These are phyloP conservation scores for Ectemnius continuus DNA, from an alignment of 2,888 invertebrate genomes.

Conservation along the genomic window DNA sequence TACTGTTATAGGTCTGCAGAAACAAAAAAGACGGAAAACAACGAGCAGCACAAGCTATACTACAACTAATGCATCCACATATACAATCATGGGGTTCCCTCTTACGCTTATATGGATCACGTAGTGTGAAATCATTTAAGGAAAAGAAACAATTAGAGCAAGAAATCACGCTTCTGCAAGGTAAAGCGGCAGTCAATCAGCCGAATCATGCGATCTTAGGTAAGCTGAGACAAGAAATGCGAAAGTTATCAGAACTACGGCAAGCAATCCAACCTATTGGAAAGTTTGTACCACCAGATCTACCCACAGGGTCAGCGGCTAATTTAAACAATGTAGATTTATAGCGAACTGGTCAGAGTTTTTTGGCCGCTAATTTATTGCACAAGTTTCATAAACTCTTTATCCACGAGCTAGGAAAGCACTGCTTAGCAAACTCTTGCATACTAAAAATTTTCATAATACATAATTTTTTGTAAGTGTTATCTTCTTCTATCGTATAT, in stretches of 20 bases:
- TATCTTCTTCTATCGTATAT: no score
- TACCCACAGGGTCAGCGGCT: slow-evolving; percentile 86
- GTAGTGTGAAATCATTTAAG: slow-evolving; percentile 93
- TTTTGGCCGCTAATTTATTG: no score
- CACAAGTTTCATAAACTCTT: no score
- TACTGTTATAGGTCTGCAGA: slow-evolving; percentile 83
- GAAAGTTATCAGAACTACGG: slow-evolving; percentile 84
- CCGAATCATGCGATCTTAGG: slow-evolving; percentile 94
- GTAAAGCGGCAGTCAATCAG: slow-evolving; percentile 92
- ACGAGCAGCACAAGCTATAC: slow-evolving; percentile 94
- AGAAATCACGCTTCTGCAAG: slow-evolving; percentile 93
- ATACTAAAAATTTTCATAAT: no score
- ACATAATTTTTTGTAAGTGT: no score
- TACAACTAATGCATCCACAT: slow-evolving; percentile 95
- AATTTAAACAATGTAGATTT: slow-evolving; percentile 89
- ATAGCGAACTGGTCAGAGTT: slow-evolving; percentile 69
- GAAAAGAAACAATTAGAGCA: slow-evolving; percentile 96
- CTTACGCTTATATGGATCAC: slow-evolving; percentile 93
- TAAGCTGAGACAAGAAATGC: slow-evolving; percentile 91
- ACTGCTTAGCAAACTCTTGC: no score
- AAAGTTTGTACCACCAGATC: slow-evolving; percentile 83
- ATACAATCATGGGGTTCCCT: slow-evolving; percentile 97
- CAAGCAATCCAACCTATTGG: slow-evolving; percentile 80
- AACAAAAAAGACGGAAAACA: slow-evolving; percentile 99
- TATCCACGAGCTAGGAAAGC: no score